Conservation (phyloP, 1,140 invertebrate genomes). For the Anadara kagoshimensis region DNA sequence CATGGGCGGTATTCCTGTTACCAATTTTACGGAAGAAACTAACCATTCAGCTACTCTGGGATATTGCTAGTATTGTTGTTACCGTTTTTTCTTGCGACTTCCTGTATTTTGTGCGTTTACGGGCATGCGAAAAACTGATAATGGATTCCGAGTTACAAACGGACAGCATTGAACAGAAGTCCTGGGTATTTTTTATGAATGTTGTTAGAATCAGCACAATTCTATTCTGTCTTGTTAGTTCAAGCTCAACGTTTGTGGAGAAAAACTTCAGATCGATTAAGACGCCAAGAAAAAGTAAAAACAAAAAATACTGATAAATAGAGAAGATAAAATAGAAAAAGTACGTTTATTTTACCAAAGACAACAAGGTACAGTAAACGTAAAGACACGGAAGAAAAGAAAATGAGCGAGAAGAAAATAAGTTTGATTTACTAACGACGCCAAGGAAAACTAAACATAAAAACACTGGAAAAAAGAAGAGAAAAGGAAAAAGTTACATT, state of each 20-base stretch:
- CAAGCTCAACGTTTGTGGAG: conserved; percentile 9
- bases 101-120: conserved; percentile 5
- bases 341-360: too few relatives aligned
- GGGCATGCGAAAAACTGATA: conserved; percentile 4
- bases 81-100: conserved; percentile 4
- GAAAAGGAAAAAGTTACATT: too few relatives aligned
- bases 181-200: conserved; percentile 21
- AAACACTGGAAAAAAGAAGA: too few relatives aligned
- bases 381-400: too few relatives aligned
- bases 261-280: conserved; percentile 14
- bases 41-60: conserved; percentile 14
- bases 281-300: conserved; percentile 1
- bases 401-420: too few relatives aligned
- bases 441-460: too few relatives aligned
- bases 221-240: conserved; percentile 16
- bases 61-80: conserved; percentile 1
- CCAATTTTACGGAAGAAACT: conserved; percentile 4
- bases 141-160: not conserved
- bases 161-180: conserved; percentile 1
- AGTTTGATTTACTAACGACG: too few relatives aligned
- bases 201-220: conserved; percentile 3
- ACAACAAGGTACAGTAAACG: too few relatives aligned
- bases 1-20: conserved; percentile 3
- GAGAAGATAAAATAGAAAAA: too few relatives aligned
- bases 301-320: too few relatives aligned